Evolutionary conservation across 2,888 invertebrate species (phyloP).

Genomic region (Tiphia femorata): DNA sequence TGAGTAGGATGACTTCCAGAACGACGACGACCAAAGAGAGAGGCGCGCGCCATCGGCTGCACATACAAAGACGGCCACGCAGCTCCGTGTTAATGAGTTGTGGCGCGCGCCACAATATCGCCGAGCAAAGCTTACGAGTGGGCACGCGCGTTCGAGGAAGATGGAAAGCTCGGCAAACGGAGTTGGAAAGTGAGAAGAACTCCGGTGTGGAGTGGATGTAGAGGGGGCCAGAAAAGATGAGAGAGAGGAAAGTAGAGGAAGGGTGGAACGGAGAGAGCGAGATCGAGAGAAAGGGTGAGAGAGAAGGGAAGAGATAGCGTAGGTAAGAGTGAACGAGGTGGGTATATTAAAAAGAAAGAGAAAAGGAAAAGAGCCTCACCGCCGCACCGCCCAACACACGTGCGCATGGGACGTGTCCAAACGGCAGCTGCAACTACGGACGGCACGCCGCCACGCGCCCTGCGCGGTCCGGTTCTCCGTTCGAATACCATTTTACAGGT

Average conservation of each 20-base stretch:
- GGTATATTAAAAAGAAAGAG: background rate
- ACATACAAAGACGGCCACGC: background rate
- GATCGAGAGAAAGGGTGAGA: slow-evolving; percentile 13
- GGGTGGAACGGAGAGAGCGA: slow-evolving; percentile 22
- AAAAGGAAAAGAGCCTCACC: slow-evolving; percentile 15
- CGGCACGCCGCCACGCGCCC: slow-evolving; percentile 58
- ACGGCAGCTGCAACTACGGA: slow-evolving; percentile 58
- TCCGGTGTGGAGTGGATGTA: background rate
- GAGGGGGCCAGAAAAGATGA: background rate
- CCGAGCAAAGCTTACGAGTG: slow-evolving; percentile 18
- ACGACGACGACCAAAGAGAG: background rate
- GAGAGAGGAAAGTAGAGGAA: slow-evolving; percentile 18
- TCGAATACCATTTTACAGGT: slow-evolving; percentile 53
- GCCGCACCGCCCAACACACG: slow-evolving; percentile 12
- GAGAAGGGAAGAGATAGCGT: slow-evolving; percentile 20
- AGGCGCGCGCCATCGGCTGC: too few species aligned
- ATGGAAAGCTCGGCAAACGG: background rate
- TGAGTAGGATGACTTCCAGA: background rate
- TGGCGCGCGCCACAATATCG: slow-evolving; percentile 57
- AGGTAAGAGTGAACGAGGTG: background rate
- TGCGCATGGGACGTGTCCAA: slow-evolving; percentile 39
- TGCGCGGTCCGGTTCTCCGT: slow-evolving; percentile 43
- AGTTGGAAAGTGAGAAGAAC: background rate
- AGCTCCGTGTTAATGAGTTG: slow-evolving; percentile 50
- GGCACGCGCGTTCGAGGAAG: slow-evolving; percentile 12